These are phyloP conservation scores for Temnothorax curvispinosus DNA, from an alignment of 1,140 invertebrate species.

Conservation along the genomic window DNA sequence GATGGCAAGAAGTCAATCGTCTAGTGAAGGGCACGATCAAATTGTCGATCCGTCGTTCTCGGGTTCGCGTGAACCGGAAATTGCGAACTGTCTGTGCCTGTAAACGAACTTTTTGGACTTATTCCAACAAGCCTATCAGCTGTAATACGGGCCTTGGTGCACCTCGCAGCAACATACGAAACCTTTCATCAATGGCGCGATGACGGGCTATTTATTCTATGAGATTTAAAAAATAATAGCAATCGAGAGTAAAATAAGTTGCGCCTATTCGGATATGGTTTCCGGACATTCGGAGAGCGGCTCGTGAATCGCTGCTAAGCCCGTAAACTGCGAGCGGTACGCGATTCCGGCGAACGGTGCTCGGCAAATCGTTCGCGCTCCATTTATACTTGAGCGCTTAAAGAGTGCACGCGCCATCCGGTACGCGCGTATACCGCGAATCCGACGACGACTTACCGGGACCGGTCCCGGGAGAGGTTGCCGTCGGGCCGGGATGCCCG, in stretches of 20 bases:
- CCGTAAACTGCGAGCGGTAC: background rate
- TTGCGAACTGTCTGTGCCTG: conserved; percentile 45
- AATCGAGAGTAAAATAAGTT: conserved; percentile 12
- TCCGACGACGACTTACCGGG: conserved; percentile 35
- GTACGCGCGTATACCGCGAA: conserved; percentile 30
- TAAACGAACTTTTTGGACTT: conserved; percentile 55
- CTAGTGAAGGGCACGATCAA: conserved; percentile 45
- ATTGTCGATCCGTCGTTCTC: conserved; percentile 28
- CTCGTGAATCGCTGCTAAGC: background rate
- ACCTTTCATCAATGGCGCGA: conserved; percentile 47
- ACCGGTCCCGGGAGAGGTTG: conserved; percentile 57
- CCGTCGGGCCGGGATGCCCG: conserved; percentile 50
- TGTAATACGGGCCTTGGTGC: background rate
- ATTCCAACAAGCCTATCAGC: conserved; percentile 41
- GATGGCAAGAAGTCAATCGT: conserved; percentile 64
- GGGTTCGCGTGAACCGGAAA: conserved; percentile 44
- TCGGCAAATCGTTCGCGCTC: background rate
- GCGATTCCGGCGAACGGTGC: conserved; percentile 40
- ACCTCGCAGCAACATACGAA: conserved; percentile 29
- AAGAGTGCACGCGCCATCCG: conserved; percentile 55
- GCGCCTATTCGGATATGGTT: background rate
- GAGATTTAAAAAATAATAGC: conserved; percentile 39
- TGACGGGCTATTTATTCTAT: conserved; percentile 33
- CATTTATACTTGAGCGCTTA: conserved; percentile 41
- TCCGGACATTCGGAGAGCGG: background rate